Percentiles rank a stretch among this genome's conserved stretches.
Evolutionary conservation across 1,140 invertebrate genomes (phyloP).

Genomic region (Callitettix versicolor): DNA sequence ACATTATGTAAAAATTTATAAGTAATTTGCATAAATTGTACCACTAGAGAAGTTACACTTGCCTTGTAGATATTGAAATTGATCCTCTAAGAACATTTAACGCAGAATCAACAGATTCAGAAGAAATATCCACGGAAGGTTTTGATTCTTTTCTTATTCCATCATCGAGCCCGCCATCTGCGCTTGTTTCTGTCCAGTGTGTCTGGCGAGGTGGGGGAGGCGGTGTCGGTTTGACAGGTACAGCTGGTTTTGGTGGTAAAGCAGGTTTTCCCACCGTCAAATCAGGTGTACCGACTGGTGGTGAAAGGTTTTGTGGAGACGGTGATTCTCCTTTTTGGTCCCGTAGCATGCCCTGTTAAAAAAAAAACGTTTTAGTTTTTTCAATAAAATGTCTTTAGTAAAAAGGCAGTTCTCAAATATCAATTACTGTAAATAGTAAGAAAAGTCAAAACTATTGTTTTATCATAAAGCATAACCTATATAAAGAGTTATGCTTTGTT

Average conservation of each 20-base stretch:
- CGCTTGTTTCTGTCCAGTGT: slow-evolving; percentile 1
- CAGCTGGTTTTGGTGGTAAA: slow-evolving; percentile 59
- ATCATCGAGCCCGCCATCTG: background rate
- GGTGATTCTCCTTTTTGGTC: slow-evolving; percentile 24
- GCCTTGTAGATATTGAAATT: slow-evolving; percentile 3
- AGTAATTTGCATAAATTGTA: no score
- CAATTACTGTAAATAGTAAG: background rate
- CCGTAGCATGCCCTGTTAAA: slow-evolving; percentile 23
- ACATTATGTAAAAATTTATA: no score
- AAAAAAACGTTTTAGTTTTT: no score
- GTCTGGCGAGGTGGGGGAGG: slow-evolving; percentile 40
- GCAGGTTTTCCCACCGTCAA: slow-evolving; percentile 45
- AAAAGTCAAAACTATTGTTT: no score
- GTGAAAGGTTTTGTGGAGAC: background rate
- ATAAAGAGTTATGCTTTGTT: no score
- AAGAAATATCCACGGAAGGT: slow-evolving; percentile 3
- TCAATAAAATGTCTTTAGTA: no score
- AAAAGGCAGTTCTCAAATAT: no score
- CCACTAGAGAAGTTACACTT: background rate
- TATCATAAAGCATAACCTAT: no score
- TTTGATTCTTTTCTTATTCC: background rate
- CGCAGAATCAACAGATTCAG: slow-evolving; percentile 18
- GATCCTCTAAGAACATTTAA: slow-evolving; percentile 17
- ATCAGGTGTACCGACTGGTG: background rate
- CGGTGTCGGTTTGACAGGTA: slow-evolving; percentile 33